Percentiles rank a stretch among this genome's conserved stretches.
Evolutionary conservation across 2,797 vertebrate genomes (phyloP).

Genomic region (Leucoraja ocellata): DNA sequence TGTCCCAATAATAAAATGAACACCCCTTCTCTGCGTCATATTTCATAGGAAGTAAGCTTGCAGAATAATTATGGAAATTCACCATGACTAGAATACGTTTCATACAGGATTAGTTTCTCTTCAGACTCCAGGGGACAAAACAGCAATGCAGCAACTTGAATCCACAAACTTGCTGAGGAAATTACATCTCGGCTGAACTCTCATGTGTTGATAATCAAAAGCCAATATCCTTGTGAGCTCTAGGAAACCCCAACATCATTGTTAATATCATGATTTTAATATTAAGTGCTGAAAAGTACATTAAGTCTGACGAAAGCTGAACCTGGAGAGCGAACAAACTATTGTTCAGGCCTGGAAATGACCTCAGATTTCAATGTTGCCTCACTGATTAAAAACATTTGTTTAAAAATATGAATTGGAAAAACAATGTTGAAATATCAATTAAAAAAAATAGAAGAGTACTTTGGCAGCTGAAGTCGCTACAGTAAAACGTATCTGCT

Average conservation of each 20-base stretch:
- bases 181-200: neutral
- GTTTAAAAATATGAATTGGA: constrained; percentile 28
- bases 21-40: neutral
- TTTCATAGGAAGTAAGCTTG: too few relatives aligned
- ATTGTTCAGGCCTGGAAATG: neutral
- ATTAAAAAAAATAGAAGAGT: neutral
- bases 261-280: constrained; percentile 37
- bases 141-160: neutral
- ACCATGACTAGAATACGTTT: neutral
- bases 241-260: constrained; percentile 20
- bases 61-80: neutral
- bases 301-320: constrained; percentile 14
- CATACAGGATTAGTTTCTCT: neutral
- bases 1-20: too few relatives aligned
- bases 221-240: constrained; percentile 19
- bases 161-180: neutral
- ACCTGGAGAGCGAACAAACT: neutral
- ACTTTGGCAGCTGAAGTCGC: neutral
- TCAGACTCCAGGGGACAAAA: constrained; percentile 17
- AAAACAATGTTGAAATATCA: constrained; percentile 7
- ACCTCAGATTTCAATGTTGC: neutral
- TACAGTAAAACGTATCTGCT: neutral
- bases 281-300: constrained; percentile 30
- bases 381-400: constrained; percentile 15
- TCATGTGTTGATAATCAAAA: constrained; percentile 35